Evolutionary conservation across 2,888 invertebrate genomes (phyloP).

Genomic region (Agonopterix subpropinquella): DNA sequence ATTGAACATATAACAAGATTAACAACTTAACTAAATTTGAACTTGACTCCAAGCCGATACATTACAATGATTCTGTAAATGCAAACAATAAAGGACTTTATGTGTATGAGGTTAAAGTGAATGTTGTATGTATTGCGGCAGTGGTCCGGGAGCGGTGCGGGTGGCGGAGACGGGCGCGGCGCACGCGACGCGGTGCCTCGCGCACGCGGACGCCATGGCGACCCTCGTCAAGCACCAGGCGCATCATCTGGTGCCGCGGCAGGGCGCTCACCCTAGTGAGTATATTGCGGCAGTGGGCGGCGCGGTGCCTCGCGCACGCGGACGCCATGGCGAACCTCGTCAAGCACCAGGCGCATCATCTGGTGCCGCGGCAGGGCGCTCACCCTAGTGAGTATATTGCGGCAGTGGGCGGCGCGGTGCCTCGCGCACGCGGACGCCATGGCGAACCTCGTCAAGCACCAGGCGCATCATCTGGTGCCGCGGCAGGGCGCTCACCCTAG

Average conservation of each 20-base stretch:
- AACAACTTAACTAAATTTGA: no score
- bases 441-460: no score
- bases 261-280: constrained; percentile 63
- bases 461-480: no score
- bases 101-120: background rate
- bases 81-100: background rate
- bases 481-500: no score
- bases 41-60: no score
- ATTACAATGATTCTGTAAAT: no score
- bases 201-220: constrained; percentile 75
- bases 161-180: constrained; percentile 63
- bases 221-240: constrained; percentile 73
- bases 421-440: no score
- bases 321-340: constrained; percentile 75
- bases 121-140: constrained; percentile 4
- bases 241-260: constrained; percentile 68
- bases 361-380: constrained; percentile 65
- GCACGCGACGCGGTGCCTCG: constrained; percentile 68
- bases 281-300: constrained; percentile 21
- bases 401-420: no score
- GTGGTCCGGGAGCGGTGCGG: constrained; percentile 20
- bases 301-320: constrained; percentile 73
- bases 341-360: constrained; percentile 68
- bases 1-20: no score
- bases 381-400: constrained; percentile 47